A percentile compares a stretch with the other conserved stretches of the same genome.
phyloP scores from a whole-genome alignment of 2,113 vertebrate genomes.

The Micronycteris hirsuta region DNA sequence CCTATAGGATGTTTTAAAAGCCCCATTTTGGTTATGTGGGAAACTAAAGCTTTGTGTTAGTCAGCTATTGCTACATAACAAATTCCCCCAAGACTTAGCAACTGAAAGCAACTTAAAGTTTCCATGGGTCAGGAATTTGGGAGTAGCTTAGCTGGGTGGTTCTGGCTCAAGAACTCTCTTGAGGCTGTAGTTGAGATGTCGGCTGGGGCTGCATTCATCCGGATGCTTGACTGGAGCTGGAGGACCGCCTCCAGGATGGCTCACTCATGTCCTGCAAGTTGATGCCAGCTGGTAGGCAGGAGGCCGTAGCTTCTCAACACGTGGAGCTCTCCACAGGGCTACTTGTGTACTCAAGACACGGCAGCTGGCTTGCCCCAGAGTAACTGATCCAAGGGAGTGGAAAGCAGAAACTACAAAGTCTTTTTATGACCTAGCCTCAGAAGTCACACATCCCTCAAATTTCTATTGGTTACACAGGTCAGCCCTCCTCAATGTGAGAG shows the following conservation, averaged over 20 bases:
- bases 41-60: no score
- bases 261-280: neutral
- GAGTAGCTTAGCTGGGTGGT: no score
- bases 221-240: neutral
- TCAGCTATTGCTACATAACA: no score
- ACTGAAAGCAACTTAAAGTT: no score
- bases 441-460: neutral
- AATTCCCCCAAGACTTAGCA: no score
- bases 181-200: no score
- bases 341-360: neutral
- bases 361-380: neutral
- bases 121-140: no score
- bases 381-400: neutral
- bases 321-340: neutral
- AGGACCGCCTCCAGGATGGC: neutral
- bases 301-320: neutral
- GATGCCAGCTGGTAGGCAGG: neutral
- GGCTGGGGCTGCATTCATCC: neutral
- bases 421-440: neutral
- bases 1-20: no score
- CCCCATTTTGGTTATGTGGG: no score
- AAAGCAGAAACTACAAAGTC: neutral
- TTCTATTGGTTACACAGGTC: neutral
- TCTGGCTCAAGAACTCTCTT: no score
- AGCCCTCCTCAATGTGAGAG: neutral